phyloP scores from a whole-genome alignment of 2,113 vertebrate genomes.

The Patagioenas fasciata region DNA sequence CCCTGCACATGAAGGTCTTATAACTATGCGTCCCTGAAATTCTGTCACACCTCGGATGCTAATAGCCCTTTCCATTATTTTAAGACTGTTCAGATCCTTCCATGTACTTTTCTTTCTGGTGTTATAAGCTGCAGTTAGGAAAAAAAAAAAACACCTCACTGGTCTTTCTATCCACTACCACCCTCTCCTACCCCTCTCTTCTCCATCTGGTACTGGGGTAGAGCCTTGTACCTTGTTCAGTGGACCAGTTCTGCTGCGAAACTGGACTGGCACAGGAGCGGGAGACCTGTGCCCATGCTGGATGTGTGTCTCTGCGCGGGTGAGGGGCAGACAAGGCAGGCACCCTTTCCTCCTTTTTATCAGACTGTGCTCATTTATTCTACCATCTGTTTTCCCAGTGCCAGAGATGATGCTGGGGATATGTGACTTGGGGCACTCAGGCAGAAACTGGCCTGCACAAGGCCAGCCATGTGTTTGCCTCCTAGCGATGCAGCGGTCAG shows the following conservation, averaged over 20 bases:
- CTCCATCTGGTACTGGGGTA: background rate
- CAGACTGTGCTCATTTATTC: slow-evolving; percentile 49
- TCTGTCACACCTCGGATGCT: background rate
- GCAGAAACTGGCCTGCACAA: slow-evolving; percentile 73
- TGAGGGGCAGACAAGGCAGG: background rate
- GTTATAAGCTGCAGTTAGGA: background rate
- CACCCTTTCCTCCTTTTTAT: slow-evolving; percentile 59
- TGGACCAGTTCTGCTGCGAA: background rate
- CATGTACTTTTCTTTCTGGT: background rate
- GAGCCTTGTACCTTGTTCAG: background rate
- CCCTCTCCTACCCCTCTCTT: background rate
- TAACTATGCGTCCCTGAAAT: background rate
- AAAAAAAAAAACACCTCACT: background rate
- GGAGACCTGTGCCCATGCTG: background rate
- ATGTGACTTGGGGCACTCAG: slow-evolving; percentile 67
- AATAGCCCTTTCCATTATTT: background rate
- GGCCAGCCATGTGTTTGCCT: slow-evolving; percentile 72
- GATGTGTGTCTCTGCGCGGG: background rate
- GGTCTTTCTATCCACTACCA: background rate
- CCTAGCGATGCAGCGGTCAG: slow-evolving; percentile 70
- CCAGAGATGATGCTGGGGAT: slow-evolving; percentile 68
- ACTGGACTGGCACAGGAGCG: background rate
- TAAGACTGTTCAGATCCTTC: background rate
- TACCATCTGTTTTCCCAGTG: slow-evolving; percentile 75
- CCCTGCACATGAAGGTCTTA: background rate